Evolutionary conservation across 2,888 invertebrate genomes (phyloP).

Genomic region (Hermaeophaga mercurialis): DNA sequence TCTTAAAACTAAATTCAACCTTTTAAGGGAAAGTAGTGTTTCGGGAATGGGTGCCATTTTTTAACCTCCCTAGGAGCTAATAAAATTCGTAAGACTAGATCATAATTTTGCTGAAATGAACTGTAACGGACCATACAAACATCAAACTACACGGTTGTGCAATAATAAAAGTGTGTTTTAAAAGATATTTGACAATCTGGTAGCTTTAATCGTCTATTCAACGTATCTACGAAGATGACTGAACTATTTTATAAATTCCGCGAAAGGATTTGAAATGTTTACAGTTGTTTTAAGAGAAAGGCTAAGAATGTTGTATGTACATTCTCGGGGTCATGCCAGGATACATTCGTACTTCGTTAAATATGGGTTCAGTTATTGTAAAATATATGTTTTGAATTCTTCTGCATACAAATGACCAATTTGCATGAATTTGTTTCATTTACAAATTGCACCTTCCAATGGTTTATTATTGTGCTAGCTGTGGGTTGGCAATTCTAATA

Average conservation of each 20-base stretch:
- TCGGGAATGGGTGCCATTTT: too few relatives aligned
- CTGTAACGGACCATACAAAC: too few relatives aligned
- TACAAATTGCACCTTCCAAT: constrained; percentile 44
- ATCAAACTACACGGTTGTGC: too few relatives aligned
- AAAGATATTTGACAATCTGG: too few relatives aligned
- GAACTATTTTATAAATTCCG: constrained; percentile 16
- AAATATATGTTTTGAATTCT: constrained; percentile 37
- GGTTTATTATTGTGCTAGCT: constrained; percentile 34
- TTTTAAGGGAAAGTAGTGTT: too few relatives aligned
- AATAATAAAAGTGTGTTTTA: too few relatives aligned
- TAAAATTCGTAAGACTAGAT: too few relatives aligned
- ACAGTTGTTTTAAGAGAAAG: constrained; percentile 22
- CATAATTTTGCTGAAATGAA: too few relatives aligned
- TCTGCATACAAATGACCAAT: constrained; percentile 42
- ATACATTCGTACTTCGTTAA: constrained; percentile 27
- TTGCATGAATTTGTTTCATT: constrained; percentile 42
- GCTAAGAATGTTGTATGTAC: constrained; percentile 19
- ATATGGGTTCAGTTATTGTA: constrained; percentile 34
- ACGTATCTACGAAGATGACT: too few relatives aligned
- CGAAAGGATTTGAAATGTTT: constrained; percentile 21
- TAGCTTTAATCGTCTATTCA: too few relatives aligned
- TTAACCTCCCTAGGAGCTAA: too few relatives aligned
- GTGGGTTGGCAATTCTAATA: constrained; percentile 37
- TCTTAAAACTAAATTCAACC: too few relatives aligned
- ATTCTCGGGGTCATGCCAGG: constrained; percentile 22